phyloP scores from a whole-genome alignment of 35 echinoderm and acorn worm species.

The Anneissia japonica region DNA sequence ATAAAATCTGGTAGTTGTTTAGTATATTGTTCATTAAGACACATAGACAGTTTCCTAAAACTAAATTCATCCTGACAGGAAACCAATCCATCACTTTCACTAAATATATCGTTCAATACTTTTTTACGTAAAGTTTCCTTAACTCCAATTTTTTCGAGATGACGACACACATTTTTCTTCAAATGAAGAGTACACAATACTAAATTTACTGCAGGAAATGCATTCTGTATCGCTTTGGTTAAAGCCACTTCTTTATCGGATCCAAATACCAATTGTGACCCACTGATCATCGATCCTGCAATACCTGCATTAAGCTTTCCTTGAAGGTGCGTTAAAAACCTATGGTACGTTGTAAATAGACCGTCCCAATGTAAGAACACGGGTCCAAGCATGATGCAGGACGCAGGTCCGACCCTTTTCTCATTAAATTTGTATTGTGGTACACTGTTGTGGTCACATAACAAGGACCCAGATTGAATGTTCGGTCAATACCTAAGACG shows the following conservation, averaged over 20 bases:
- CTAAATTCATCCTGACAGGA: not conserved
- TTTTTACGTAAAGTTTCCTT: not conserved
- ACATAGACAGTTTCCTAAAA: too few species aligned
- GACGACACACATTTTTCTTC: slow-evolving; percentile 11
- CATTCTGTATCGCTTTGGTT: slow-evolving; percentile 17
- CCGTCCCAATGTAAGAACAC: slow-evolving; percentile 33
- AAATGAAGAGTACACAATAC: not conserved
- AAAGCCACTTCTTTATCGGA: slow-evolving; percentile 29
- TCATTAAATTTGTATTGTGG: slow-evolving; percentile 20
- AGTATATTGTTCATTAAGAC: too few species aligned
- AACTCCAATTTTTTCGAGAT: not conserved
- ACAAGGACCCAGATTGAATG: slow-evolving; percentile 23
- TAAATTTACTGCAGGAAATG: not conserved
- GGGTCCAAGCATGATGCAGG: slow-evolving; percentile 10
- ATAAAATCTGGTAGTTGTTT: not conserved
- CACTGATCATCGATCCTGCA: not conserved
- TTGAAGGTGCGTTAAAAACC: slow-evolving; percentile 34
- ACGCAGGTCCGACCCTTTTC: not conserved
- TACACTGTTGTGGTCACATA: slow-evolving; percentile 16
- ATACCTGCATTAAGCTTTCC: not conserved
- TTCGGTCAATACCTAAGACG: slow-evolving; percentile 22
- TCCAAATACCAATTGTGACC: not conserved
- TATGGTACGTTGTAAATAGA: slow-evolving; percentile 18
- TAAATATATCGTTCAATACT: too few species aligned
- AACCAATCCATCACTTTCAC: not conserved